These are phyloP conservation scores for Yponomeuta plumbellus DNA, from an alignment of 2,888 invertebrate genomes.

Conservation along the genomic window DNA sequence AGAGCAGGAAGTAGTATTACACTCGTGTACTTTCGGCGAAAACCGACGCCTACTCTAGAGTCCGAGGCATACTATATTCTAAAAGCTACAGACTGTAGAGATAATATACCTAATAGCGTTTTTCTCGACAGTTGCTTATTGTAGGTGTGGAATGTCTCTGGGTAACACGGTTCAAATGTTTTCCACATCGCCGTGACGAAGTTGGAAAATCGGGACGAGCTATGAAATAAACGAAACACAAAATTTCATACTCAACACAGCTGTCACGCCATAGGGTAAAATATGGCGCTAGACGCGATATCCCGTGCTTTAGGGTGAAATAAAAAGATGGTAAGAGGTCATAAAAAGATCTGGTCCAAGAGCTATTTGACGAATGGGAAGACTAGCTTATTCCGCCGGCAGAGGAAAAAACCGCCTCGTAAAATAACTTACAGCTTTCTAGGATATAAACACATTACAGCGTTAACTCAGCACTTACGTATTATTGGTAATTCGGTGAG, in stretches of 20 bases:
- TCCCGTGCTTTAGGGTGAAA: background rate
- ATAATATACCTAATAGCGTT: no score
- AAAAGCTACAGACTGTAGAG: no score
- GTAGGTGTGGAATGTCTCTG: no score
- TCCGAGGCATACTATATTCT: no score
- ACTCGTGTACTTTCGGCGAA: no score
- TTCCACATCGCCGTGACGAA: no score
- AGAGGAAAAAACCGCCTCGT: slow-evolving; percentile 3
- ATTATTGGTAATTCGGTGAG: no score
- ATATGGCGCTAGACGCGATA: slow-evolving; percentile 1
- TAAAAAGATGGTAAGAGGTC: slow-evolving; percentile 6
- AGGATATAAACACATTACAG: background rate
- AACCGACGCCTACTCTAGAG: no score
- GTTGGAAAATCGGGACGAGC: no score
- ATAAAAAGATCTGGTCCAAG: background rate
- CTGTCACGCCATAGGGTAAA: background rate
- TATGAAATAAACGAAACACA: background rate
- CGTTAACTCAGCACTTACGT: background rate
- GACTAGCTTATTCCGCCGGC: background rate
- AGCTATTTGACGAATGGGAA: slow-evolving; percentile 2
- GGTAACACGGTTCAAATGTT: no score
- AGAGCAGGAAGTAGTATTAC: no score
- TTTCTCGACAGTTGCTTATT: no score
- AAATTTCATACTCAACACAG: background rate
- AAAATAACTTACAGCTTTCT: slow-evolving; percentile 3